Evolutionary conservation across 2,113 vertebrate genomes (phyloP).

Genomic region (Apus apus): DNA sequence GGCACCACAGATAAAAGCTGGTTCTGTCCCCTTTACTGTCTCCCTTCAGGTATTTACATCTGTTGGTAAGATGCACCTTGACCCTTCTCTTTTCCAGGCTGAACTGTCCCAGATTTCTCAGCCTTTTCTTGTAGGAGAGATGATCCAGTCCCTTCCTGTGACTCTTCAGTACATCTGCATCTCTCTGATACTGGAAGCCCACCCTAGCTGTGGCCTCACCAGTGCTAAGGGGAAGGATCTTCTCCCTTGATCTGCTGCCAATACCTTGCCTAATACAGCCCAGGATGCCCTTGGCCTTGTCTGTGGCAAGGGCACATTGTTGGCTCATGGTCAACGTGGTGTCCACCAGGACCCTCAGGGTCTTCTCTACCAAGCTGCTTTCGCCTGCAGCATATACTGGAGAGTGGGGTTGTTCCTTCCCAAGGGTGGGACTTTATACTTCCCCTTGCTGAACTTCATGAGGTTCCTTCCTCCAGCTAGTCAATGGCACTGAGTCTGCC

Average conservation of each 20-base stretch:
- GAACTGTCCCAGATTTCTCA: neutral
- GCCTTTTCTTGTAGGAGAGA: neutral
- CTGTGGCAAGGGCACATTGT: neutral
- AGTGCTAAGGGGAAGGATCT: neutral
- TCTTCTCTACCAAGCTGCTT: neutral
- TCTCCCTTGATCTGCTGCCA: neutral
- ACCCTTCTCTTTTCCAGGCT: neutral
- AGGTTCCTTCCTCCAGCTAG: neutral
- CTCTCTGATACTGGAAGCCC: neutral
- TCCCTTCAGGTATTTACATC: neutral
- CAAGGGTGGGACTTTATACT: neutral
- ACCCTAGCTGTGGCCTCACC: neutral
- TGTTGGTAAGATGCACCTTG: too few species aligned
- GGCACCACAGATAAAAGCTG: neutral
- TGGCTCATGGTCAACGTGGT: neutral
- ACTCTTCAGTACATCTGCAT: neutral
- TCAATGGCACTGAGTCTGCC: neutral
- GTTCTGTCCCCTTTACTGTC: rapidly evolving
- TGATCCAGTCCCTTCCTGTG: neutral
- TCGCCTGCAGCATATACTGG: rapidly evolving
- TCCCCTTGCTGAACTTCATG: neutral
- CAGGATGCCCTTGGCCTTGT: neutral
- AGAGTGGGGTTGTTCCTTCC: neutral
- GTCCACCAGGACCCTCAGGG: neutral
- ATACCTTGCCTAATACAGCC: neutral